Evolutionary conservation across 1,140 invertebrate species (phyloP), one percentile per base, ranked within the genome.

Genomic region (Dendrolimus kikuchii): DNA sequence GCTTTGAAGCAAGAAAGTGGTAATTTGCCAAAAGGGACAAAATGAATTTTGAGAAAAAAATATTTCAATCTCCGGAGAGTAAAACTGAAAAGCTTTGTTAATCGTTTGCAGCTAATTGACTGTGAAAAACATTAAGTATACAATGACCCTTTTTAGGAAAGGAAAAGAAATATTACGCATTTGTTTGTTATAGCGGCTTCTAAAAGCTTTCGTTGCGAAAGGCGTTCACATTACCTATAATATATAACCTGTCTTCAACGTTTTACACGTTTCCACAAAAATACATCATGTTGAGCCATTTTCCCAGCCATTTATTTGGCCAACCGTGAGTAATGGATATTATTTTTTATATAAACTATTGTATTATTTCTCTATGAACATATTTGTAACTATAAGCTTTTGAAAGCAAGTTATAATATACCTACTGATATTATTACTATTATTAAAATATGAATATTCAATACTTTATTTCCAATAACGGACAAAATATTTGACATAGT

Each of bases 281-380:
- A 74, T 73, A 69, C 62, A 64, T 73, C 68, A 71, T 66, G 64
- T 62, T 60, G 63, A 58, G 60, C 62, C 64, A 57, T 73, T 73
- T 71, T 67, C 61, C 57, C 53, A 57, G 39, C 68, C 67, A 73
- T 76, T 69, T 73, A 63, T 71, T 62, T 43, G 61, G 65, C 47
- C 53, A 66, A 50, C 49, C 49, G 49, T 51, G 59, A 73, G 69
- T 72, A 64, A 68, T 64, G 51, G 57, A 52, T 46, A 47, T 46
- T 61, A 57, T 68, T 66, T 62, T 44, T 62, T 57, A 64, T 49
- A 45, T n/a, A 23, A 23, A 23, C 23, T 23, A 23, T 23, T 23
- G 23, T 23, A 23, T 23, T 23, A 23, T 23, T 23, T 23, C 23
- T 23, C 23, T 23, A 23, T 23, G 23, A 23, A 23, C 23, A 23